phyloP scores from a whole-genome alignment of 2,888 invertebrate genomes.

The Agrotis puta region DNA sequence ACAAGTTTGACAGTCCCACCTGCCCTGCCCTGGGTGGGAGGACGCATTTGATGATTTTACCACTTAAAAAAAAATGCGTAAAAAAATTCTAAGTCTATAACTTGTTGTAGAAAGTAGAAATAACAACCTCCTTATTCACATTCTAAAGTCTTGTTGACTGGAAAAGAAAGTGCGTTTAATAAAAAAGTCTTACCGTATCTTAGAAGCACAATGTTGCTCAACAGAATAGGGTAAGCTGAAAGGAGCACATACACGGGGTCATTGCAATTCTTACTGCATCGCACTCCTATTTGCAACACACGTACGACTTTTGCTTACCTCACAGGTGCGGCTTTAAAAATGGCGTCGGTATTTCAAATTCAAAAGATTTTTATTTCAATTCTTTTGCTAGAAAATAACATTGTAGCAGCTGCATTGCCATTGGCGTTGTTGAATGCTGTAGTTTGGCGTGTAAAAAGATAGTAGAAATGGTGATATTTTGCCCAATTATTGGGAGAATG shows the following conservation, averaged over 20 bases:
- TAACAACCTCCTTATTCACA: neutral
- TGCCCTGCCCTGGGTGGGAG: no score
- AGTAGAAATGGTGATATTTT: no score
- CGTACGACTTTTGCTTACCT: conserved; percentile 52
- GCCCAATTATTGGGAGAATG: neutral
- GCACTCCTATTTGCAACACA: conserved; percentile 51
- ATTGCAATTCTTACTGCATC: conserved; percentile 52
- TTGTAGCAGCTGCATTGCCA: neutral
- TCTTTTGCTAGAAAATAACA: no score
- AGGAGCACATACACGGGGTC: conserved; percentile 5
- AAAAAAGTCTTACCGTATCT: conserved; percentile 7
- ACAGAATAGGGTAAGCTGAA: conserved; percentile 24
- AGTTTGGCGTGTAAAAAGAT: no score
- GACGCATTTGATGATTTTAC: no score
- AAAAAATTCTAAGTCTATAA: no score
- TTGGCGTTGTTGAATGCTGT: neutral
- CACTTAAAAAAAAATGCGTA: no score
- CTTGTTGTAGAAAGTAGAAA: no score
- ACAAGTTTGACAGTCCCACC: no score
- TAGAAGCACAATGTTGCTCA: neutral
- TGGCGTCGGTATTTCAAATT: conserved; percentile 30
- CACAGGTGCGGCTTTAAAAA: conserved; percentile 27
- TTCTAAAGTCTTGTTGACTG: neutral
- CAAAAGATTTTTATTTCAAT: conserved; percentile 1
- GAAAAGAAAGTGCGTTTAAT: conserved; percentile 1